Conservation (phyloP, 2,888 invertebrate species). For the Allacma fusca region DNA sequence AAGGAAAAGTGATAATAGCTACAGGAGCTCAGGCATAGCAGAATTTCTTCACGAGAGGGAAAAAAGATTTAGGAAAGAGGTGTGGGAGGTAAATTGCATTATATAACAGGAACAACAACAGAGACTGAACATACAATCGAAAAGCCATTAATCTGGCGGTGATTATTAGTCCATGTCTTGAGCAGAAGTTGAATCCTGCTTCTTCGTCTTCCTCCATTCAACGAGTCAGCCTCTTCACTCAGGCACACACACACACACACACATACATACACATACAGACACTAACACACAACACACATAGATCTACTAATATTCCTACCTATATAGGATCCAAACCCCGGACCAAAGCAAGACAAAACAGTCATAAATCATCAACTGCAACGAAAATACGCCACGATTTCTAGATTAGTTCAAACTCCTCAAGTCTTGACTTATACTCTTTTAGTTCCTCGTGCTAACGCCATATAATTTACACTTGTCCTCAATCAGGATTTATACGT, state of each 20-base stretch:
- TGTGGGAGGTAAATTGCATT: background rate
- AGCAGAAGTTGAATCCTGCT: background rate
- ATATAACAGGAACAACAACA: background rate
- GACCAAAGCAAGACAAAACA: background rate
- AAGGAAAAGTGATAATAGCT: too few species aligned
- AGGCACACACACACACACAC: conserved; percentile 20
- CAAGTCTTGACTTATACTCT: background rate
- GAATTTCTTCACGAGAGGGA: background rate
- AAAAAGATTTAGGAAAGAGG: background rate
- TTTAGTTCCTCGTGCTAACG: background rate
- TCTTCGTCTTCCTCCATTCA: background rate
- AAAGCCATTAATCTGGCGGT: conserved; percentile 37
- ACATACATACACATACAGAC: background rate
- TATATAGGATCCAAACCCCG: background rate
- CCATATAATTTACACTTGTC: too few species aligned
- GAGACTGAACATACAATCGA: conserved; percentile 20
- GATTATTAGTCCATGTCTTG: conserved; percentile 38
- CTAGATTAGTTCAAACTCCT: conserved; percentile 16
- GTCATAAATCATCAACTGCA: background rate
- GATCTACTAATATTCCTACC: too few species aligned
- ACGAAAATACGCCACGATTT: conserved; percentile 7
- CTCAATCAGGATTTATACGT: too few species aligned
- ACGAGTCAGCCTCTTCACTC: background rate
- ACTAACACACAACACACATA: conserved; percentile 16
- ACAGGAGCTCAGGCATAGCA: too few species aligned